Conservation (phyloP, 92 coral and sea anemone genomes). For the Desmophyllum pertusum region DNA sequence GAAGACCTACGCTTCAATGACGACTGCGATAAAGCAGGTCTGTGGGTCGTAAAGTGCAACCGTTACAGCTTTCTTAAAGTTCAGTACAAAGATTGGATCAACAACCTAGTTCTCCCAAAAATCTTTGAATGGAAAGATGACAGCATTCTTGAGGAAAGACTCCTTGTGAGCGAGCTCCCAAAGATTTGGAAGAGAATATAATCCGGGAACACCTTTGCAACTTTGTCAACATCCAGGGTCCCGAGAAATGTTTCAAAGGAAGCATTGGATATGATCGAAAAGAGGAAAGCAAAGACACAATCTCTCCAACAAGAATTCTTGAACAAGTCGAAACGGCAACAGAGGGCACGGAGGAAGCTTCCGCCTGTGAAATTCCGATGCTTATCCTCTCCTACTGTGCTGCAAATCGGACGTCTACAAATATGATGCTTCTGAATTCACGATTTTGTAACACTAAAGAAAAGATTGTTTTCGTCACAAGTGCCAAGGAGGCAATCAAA, state of each 20-base stretch:
- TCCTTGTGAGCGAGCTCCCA: slow-evolving; percentile 18
- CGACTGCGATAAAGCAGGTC: slow-evolving; percentile 62
- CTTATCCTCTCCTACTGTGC: slow-evolving; percentile 28
- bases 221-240: background rate
- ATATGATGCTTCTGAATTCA: background rate
- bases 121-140: slow-evolving; percentile 43
- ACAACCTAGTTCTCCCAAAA: slow-evolving; percentile 4
- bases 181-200: slow-evolving; percentile 18
- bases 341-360: background rate
- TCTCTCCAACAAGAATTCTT: slow-evolving; percentile 15
- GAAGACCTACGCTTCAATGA: slow-evolving; percentile 70
- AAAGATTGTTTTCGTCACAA: slow-evolving; percentile 36
- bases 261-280: slow-evolving; percentile 30
- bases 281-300: background rate
- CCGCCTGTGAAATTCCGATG: background rate
- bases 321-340: slow-evolving; percentile 5
- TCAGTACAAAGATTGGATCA: slow-evolving; percentile 54
- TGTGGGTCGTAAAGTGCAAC: slow-evolving; percentile 62
- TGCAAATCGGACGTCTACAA: background rate
- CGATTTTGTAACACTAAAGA: slow-evolving; percentile 21
- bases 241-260: slow-evolving; percentile 35
- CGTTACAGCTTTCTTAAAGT: slow-evolving; percentile 45
- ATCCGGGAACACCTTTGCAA: slow-evolving; percentile 31
- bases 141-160: background rate
- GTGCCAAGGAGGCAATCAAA: slow-evolving; percentile 31